phyloP scores from a whole-genome alignment of 2,113 vertebrate genomes.

The Psephotus haematonotus region DNA sequence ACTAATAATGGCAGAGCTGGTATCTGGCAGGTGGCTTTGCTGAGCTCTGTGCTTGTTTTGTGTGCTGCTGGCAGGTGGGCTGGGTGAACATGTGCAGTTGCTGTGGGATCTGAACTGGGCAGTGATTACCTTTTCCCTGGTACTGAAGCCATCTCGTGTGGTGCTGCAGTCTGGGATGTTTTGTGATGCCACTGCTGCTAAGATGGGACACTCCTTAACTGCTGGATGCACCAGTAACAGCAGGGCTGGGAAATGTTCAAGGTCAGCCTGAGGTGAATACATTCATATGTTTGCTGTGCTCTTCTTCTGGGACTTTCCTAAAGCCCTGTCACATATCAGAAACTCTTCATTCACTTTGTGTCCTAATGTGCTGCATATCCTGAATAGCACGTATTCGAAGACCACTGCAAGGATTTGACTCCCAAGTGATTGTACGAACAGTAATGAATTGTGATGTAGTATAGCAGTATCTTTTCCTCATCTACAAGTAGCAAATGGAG shows the following conservation, averaged over 20 bases:
- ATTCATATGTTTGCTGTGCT: neutral
- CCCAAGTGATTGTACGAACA: neutral
- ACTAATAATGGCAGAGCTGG: neutral
- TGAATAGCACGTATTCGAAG: neutral
- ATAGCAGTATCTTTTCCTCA: neutral
- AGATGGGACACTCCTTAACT: neutral
- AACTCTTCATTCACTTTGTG: neutral
- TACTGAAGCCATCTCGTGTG: neutral
- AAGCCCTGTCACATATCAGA: neutral
- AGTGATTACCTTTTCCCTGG: neutral
- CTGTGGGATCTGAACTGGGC: neutral
- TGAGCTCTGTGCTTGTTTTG: neutral
- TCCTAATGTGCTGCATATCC: neutral
- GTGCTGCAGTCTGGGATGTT: neutral
- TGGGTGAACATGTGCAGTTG: neutral
- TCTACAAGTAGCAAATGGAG: neutral
- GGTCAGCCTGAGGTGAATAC: neutral
- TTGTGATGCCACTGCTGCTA: neutral
- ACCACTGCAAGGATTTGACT: neutral
- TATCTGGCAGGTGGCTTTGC: neutral
- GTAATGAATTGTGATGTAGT: neutral
- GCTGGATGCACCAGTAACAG: neutral
- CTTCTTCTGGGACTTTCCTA: neutral
- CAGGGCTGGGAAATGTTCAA: neutral
- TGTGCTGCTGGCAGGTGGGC: accelerated